A percentile compares a stretch with the other conserved stretches of the same genome.
phyloP scores from a whole-genome alignment of 1,140 invertebrate genomes.

The Phthorimaea operculella region DNA sequence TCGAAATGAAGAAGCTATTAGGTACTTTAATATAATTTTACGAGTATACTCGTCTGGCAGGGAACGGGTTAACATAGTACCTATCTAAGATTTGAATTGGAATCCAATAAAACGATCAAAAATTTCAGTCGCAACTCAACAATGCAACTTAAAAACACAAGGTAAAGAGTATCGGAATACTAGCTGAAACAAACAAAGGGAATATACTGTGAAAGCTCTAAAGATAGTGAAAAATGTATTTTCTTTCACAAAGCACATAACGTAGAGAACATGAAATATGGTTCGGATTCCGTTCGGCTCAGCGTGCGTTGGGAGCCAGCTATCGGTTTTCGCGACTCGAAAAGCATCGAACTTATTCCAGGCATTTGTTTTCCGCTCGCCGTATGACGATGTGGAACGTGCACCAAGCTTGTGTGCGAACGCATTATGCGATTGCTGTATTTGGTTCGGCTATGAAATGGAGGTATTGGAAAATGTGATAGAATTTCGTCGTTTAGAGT shows the following conservation, averaged over 20 bases:
- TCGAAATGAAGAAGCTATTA: too few relatives aligned
- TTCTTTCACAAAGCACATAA: conserved; percentile 64
- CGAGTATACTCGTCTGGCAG: too few relatives aligned
- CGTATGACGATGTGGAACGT: conserved; percentile 20
- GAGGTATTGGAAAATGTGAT: conserved; percentile 7
- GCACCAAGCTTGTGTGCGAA: conserved; percentile 12
- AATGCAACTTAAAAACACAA: background rate
- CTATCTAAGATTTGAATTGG: too few relatives aligned
- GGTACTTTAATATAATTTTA: too few relatives aligned
- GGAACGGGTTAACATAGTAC: too few relatives aligned
- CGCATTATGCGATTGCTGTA: background rate
- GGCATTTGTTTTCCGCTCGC: conserved; percentile 45
- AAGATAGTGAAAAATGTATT: conserved; percentile 65
- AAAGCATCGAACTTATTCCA: conserved; percentile 45
- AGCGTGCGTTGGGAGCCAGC: conserved; percentile 44
- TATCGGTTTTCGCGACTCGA: conserved; percentile 53
- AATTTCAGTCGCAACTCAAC: background rate
- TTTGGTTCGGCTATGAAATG: background rate
- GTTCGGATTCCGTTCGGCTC: conserved; percentile 57
- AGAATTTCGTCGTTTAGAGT: background rate
- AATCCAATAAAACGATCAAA: background rate
- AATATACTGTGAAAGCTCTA: conserved; percentile 46
- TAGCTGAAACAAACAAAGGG: conserved; percentile 40
- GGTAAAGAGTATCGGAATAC: conserved; percentile 18
- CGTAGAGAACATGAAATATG: conserved; percentile 62